Percentiles rank a stretch among this genome's conserved stretches.
Evolutionary conservation across 2,113 vertebrate genomes (phyloP).

Genomic region (Epinephelus lanceolatus): DNA sequence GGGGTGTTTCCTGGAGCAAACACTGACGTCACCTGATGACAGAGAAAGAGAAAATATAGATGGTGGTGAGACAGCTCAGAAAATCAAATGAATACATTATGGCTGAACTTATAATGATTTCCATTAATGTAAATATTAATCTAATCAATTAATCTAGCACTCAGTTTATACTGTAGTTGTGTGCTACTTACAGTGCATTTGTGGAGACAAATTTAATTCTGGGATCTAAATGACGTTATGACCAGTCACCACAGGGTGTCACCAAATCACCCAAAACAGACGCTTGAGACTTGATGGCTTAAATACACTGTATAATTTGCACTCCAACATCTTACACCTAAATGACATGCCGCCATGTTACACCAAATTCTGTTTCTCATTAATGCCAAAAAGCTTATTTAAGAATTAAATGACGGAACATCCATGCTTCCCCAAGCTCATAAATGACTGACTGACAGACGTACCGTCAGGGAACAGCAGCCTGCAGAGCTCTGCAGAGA

Average conservation of each 20-base stretch:
- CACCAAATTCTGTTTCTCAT: too few species aligned
- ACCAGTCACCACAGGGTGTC: constrained; percentile 2
- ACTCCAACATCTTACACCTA: too few species aligned
- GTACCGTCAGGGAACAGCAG: constrained; percentile 89
- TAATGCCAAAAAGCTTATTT: too few species aligned
- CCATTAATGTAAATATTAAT: not conserved
- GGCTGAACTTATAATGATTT: not conserved
- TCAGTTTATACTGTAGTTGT: too few species aligned
- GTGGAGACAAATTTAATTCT: not conserved
- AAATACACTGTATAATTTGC: too few species aligned
- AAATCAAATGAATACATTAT: not conserved
- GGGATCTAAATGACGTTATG: not conserved
- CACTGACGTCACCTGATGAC: constrained; percentile 64
- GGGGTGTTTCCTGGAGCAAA: constrained; percentile 62
- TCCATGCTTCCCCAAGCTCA: not conserved
- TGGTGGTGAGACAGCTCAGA: not conserved
- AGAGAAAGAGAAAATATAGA: not conserved
- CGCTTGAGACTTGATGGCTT: not conserved
- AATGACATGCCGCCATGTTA: too few species aligned
- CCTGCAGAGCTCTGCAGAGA: constrained; percentile 86
- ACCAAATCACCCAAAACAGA: not conserved
- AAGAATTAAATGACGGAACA: too few species aligned
- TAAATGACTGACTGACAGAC: not conserved
- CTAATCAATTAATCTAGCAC: too few species aligned
- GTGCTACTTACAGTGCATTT: too few species aligned